A percentile compares a stretch with the other conserved stretches of the same genome.
phyloP scores from a whole-genome alignment of 2,797 vertebrate species.

The Trichosurus vulpecula region DNA sequence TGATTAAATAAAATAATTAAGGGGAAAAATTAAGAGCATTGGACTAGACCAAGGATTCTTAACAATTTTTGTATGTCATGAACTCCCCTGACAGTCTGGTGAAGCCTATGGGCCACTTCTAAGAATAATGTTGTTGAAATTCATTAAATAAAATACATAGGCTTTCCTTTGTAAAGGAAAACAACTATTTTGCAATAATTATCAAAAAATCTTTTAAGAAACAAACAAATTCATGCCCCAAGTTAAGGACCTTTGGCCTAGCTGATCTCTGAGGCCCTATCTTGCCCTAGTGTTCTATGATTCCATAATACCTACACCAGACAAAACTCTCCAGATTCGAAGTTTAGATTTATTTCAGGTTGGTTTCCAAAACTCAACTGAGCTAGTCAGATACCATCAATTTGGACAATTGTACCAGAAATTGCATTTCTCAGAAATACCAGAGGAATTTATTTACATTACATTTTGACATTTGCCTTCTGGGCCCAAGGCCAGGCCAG shows the following conservation, averaged over 20 bases:
- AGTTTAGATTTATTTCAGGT: background rate
- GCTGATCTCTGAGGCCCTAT: background rate
- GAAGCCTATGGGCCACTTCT: background rate
- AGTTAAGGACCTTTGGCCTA: background rate
- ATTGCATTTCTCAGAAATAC: background rate
- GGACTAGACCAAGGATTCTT: no score
- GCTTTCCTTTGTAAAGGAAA: background rate
- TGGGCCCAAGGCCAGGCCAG: background rate
- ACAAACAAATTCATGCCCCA: background rate
- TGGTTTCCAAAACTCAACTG: background rate
- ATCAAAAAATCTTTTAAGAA: background rate
- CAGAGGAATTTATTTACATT: background rate
- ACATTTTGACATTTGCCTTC: constrained; percentile 16
- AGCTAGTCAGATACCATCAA: background rate
- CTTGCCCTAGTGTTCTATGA: background rate
- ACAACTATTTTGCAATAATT: background rate
- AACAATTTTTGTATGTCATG: no score
- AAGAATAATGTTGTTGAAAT: background rate
- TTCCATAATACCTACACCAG: background rate
- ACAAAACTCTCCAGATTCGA: background rate
- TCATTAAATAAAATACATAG: background rate
- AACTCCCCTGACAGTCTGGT: background rate
- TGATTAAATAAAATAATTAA: no score
- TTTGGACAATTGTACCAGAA: constrained; percentile 9
- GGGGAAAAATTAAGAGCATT: no score